Evolutionary conservation across 2,113 vertebrate species (phyloP), one percentile per base, ranked within the genome.

Genomic region (Stigmatopora nigra): DNA sequence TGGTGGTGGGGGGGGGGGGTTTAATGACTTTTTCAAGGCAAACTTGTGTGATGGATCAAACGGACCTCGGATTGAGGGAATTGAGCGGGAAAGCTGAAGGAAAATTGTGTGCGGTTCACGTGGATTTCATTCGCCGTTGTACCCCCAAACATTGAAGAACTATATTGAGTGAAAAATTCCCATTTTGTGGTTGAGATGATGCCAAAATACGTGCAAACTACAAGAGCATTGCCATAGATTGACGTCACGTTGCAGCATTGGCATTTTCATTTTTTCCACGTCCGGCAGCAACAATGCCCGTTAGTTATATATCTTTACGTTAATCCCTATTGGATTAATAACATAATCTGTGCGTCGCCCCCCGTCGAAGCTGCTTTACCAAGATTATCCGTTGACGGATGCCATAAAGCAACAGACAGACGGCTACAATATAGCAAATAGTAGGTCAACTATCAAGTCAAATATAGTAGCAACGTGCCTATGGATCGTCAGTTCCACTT

Each of bases 241-340:
- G 25, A 31, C 25, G 1, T 31, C 25, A 31, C 3, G 25, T 31
- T 10, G 8, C 15, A 36, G 3, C 16, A 58, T 1, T 38, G n/a
- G 20, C 10, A 20, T 19, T 5, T 25, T 22, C 25, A 31, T 31
- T 31, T 31, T 56, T 17, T 41, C 36, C 5, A 8, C 45, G 31
- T 6, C n/a, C 31, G 25, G 8, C 6, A 8, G 11, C 11, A 51
- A 64, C 19, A 49, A 60, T 63, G 62, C 61, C 59, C 46, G 38
- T 61, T 62, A 49, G 51, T 36, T 63, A 64, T 17, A 47, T 69
- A 41, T 71, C 45, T 64, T 66, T 64, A 62, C 19, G 47, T 41
- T 61, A 45, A 63, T 62, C 56, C 75, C 58, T 67, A 12, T 64
- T 64, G 68, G 71, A 80, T 78, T 78, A 82, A 22, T 76, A 5